Base-by-base conservation (phyloP, 2,797 vertebrate species). In the Pseudopleuronectes americanus region DNA sequence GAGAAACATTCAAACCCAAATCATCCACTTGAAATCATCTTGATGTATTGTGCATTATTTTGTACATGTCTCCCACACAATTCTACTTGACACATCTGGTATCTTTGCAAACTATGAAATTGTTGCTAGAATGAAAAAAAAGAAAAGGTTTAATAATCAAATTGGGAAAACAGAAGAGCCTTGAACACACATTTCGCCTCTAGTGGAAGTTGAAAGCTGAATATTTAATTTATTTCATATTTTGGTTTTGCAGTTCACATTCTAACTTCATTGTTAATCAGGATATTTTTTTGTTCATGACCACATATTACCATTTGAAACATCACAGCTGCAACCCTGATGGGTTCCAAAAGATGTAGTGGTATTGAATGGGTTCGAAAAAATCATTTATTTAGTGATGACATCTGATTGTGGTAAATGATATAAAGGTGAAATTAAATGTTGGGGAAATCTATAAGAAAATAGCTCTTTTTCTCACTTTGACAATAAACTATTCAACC, bases 1-100 rank as follows among this genome's bases (percentile, higher is more conserved):
- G 36, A 38, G 36, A 38, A 38, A 38, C 36, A 38, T 12, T 33
- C 31, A 33, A 33, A 33, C 31, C 31, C 31, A 33, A 2, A 43
- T 58, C 61, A 38, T 54, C 62, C 74, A 63, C 58, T 62, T 8
- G 47, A 58, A 55, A 45, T 61, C 23, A 45, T 48, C 23, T 41
- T 45, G 64, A 64, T 47, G 21, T 33, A 9, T 10, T 33, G 31
- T 33, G 8, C 9, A 33, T 33, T 9, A 33, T 38, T 38, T 1
- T 13, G 13, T 38, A 38, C 36, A 38, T 13, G 36, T 38, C 36
- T 38, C 12, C 12, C 36, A 13, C 36, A 38, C 13, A 13, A 13
- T 12, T 38, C 36, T 13, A 38, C 36, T 13, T 12, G 10, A 13
- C 12, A 38, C 10, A 38, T 51, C 6, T 70, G 23, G 24, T 41